A percentile compares a stretch with the other conserved stretches of the same genome.
These are phyloP conservation scores for Nemapogon koenigi DNA, from an alignment of 2,888 invertebrate genomes.

Conservation along the genomic window DNA sequence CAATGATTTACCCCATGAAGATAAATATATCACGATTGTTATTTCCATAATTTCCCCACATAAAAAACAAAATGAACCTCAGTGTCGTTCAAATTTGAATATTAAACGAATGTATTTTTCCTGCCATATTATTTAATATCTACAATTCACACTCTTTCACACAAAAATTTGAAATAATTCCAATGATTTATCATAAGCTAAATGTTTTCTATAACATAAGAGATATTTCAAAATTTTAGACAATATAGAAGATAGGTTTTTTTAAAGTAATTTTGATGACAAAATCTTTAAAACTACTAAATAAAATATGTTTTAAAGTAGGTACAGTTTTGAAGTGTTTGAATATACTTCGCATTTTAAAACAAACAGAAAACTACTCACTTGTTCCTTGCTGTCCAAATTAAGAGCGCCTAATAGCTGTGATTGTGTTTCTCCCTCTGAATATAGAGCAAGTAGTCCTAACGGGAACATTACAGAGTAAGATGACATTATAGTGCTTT, in stretches of 20 bases:
- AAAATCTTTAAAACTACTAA: not conserved
- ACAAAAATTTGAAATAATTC: too few relatives aligned
- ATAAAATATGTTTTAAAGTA: not conserved
- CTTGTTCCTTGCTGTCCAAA: slow-evolving; percentile 23
- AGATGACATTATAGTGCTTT: slow-evolving; percentile 19
- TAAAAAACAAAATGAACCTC: too few relatives aligned
- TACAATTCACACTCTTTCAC: too few relatives aligned
- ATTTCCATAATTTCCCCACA: too few relatives aligned
- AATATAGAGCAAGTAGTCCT: slow-evolving; percentile 18
- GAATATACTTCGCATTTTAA: not conserved
- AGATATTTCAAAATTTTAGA: too few relatives aligned
- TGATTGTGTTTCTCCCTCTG: slow-evolving; percentile 16
- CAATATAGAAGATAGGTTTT: too few relatives aligned
- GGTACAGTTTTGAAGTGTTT: not conserved
- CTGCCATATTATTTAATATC: too few relatives aligned
- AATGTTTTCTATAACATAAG: not conserved
- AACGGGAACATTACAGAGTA: slow-evolving; percentile 19
- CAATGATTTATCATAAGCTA: not conserved
- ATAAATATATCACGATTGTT: too few relatives aligned
- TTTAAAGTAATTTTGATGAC: too few relatives aligned
- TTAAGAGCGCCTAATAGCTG: slow-evolving; percentile 21
- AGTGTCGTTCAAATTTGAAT: too few relatives aligned
- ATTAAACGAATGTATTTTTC: too few relatives aligned
- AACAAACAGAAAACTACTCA: slow-evolving; percentile 12
- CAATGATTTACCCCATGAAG: too few relatives aligned